These are phyloP conservation scores for Penelope pileata DNA, from an alignment of 2,113 vertebrate species.

Conservation along the genomic window DNA sequence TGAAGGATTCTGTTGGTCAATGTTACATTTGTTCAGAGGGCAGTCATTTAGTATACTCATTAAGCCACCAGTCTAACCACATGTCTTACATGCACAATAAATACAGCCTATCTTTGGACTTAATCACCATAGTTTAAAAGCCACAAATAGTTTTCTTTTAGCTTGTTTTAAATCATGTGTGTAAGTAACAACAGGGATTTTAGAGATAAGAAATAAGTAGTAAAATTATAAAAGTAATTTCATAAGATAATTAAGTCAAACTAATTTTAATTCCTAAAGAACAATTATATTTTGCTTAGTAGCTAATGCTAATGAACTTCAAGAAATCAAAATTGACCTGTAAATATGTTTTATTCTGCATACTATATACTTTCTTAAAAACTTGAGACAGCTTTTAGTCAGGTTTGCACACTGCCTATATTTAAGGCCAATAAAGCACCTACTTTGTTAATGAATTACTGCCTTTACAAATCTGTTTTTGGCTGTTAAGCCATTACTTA, in stretches of 20 bases:
- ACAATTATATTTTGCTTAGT: not conserved
- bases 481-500: constrained; percentile 5
- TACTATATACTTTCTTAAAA: not conserved
- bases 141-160: not conserved
- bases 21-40: not conserved
- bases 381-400: not conserved
- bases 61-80: not conserved
- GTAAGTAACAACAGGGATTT: not conserved
- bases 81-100: not conserved
- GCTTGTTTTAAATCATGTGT: not conserved
- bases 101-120: not conserved
- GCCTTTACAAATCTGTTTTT: not conserved
- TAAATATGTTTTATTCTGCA: not conserved
- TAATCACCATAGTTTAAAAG: not conserved
- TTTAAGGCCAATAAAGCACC: not conserved
- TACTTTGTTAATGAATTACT: constrained; percentile 30
- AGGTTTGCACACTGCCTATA: not conserved
- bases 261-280: not conserved
- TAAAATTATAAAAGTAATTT: not conserved
- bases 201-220: not conserved
- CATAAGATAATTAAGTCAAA: not conserved
- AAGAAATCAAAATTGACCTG: not conserved
- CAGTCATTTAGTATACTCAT: not conserved
- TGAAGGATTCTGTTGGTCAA: not conserved
- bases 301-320: not conserved